A percentile compares a stretch with the other conserved stretches of the same genome.
Conservation (phyloP, 2,113 vertebrate genomes). For the Perca schrenkii region DNA sequence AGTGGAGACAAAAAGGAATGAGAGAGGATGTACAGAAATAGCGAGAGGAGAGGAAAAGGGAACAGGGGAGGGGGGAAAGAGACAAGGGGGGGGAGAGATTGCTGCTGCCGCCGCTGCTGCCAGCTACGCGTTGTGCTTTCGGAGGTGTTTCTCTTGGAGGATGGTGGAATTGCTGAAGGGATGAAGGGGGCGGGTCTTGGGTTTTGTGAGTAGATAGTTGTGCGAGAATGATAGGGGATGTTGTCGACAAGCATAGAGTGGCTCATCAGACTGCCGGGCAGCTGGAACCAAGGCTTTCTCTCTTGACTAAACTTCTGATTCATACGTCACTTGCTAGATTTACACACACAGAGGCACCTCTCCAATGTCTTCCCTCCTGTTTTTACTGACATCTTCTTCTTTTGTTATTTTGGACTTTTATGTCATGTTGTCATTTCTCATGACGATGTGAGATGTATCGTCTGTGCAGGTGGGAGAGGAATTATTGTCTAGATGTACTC, state of each 20-base stretch:
- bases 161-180: constrained; percentile 68
- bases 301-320: constrained; percentile 75
- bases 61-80: constrained; percentile 14
- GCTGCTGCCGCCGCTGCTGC: constrained; percentile 21
- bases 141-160: constrained; percentile 68
- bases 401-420: constrained; percentile 23
- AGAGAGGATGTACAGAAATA: constrained; percentile 56
- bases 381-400: neutral
- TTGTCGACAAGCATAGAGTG: constrained; percentile 71
- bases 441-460: neutral
- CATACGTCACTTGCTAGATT: constrained; percentile 64
- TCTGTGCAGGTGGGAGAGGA: constrained; percentile 33
- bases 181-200: constrained; percentile 74
- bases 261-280: constrained; percentile 65
- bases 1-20: constrained; percentile 60
- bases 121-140: constrained; percentile 49
- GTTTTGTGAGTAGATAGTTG: constrained; percentile 73
- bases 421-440: neutral
- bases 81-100: constrained; percentile 1
- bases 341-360: constrained; percentile 5
- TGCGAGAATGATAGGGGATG: constrained; percentile 63
- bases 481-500: constrained; percentile 1
- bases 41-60: constrained; percentile 29
- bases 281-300: constrained; percentile 50
- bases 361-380: neutral